These are phyloP conservation scores for Fragum whitleyi DNA, from an alignment of 2,888 invertebrate species.

Conservation along the genomic window DNA sequence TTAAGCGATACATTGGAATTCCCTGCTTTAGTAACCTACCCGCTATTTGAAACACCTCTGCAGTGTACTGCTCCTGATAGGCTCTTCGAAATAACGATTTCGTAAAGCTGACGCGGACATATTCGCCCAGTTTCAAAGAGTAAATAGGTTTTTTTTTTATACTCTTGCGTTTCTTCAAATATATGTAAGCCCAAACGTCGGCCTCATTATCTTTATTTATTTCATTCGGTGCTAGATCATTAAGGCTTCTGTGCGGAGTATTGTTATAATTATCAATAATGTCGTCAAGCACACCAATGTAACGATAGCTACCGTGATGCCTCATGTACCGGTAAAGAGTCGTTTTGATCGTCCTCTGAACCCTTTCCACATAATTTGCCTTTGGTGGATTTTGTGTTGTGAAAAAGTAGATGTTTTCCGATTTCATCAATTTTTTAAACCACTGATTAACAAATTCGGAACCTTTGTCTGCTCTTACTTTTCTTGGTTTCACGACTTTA, in stretches of 20 bases:
- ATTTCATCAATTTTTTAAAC: constrained; percentile 31
- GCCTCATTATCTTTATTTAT: constrained; percentile 40
- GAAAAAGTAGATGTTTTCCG: constrained; percentile 32
- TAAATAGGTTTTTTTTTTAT: constrained; percentile 25
- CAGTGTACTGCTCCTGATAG: constrained; percentile 42
- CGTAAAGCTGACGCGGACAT: constrained; percentile 36
- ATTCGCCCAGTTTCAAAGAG: constrained; percentile 29
- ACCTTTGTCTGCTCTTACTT: constrained; percentile 31
- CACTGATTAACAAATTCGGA: constrained; percentile 38
- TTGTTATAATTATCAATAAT: constrained; percentile 27
- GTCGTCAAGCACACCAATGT: constrained; percentile 2
- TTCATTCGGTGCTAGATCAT: constrained; percentile 35
- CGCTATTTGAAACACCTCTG: constrained; percentile 45
- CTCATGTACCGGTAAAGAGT: constrained; percentile 17
- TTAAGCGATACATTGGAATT: constrained; percentile 41
- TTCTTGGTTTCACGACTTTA: constrained; percentile 28
- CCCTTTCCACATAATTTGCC: constrained; percentile 32
- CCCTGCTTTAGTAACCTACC: constrained; percentile 30
- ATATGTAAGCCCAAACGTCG: constrained; percentile 45
- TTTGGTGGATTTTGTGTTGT: constrained; percentile 40
- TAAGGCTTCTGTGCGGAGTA: constrained; percentile 36
- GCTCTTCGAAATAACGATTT: constrained; percentile 34
- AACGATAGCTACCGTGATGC: constrained; percentile 20
- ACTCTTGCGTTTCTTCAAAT: constrained; percentile 28
- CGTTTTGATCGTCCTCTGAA: constrained; percentile 30